phyloP scores from a whole-genome alignment of 2,888 invertebrate species.

The Fragum sueziense region DNA sequence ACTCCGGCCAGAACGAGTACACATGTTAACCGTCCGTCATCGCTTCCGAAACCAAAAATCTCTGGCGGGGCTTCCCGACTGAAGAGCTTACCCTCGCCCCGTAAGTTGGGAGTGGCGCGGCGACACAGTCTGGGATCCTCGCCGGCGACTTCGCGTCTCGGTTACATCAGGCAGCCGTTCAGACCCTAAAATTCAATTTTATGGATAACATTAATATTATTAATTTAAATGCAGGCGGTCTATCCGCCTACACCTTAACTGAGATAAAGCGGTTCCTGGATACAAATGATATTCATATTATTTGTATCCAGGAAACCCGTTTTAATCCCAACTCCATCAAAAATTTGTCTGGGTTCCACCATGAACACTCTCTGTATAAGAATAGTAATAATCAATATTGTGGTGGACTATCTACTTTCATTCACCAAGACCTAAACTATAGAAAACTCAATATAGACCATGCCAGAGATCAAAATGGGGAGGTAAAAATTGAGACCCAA shows the following conservation, averaged over 20 bases:
- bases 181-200: background rate
- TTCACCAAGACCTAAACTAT: background rate
- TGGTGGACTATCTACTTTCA: conserved; percentile 8
- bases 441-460: conserved; percentile 3
- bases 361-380: background rate
- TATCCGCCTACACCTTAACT: background rate
- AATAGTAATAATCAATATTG: background rate
- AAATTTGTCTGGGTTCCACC: background rate
- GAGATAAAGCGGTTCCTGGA: background rate
- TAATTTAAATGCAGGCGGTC: background rate
- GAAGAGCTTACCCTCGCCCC: background rate
- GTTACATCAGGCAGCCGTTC: background rate
- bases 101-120: background rate
- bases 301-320: conserved; percentile 19
- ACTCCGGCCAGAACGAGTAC: too few species aligned
- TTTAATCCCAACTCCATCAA: background rate
- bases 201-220: background rate
- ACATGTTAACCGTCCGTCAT: too few species aligned
- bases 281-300: background rate
- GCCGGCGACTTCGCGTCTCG: background rate
- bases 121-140: background rate
- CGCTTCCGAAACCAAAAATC: background rate
- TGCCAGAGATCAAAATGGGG: conserved; percentile 15
- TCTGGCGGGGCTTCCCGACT: background rate
- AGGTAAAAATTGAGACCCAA: conserved; percentile 3